Evolutionary conservation across 2,797 vertebrate species (phyloP), one percentile per base, ranked within the genome.

Genomic region (Sciurus vulgaris): DNA sequence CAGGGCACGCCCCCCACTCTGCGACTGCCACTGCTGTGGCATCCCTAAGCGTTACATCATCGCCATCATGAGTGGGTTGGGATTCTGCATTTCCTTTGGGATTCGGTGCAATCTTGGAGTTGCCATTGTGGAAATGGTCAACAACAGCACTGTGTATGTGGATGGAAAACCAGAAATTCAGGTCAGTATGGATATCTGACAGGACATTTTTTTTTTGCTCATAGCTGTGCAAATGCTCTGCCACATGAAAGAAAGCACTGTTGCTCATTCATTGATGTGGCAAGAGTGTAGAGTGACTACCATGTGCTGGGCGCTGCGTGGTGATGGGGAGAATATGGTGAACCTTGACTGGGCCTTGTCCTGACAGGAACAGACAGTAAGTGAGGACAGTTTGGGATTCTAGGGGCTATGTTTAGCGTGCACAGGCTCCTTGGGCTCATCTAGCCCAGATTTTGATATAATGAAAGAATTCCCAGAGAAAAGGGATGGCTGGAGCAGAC

Each of bases 71-170:
- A 99, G 99, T 0, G 99, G 99, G 12, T 98, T 99, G 97, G 99
- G 99, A 59, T 99, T 99, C 97, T 99, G 99, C 98, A 99, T 99
- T 98, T 99, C 99, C 61, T 99, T 99, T 0, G 99, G 99, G 89
- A 99, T 99, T 97, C 98, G 99, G 28, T 99, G 99, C 97, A 99
- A 99, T 97, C 99, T 99, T 47, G 99, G 99, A 0, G 99, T 99
- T 67, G 99, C 99, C 98, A 99, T 99, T 0, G 99, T 99, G 95
- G 99, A 99, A 98, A 99, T 99, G 99, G 99, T 99, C 97, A 99
- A 99, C 98, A 99, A 99, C 87, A 99, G 98, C 98, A 99, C 99
- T 0, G 96, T 99, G 63, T 99, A 99, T 24, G 97, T 99, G 18
- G 98, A 99, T 1, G 99, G 99, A 51, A 99, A 99, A 74, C 98